These are phyloP conservation scores for Antennarius striatus DNA, from an alignment of 2,113 vertebrate genomes.

Conservation along the genomic window DNA sequence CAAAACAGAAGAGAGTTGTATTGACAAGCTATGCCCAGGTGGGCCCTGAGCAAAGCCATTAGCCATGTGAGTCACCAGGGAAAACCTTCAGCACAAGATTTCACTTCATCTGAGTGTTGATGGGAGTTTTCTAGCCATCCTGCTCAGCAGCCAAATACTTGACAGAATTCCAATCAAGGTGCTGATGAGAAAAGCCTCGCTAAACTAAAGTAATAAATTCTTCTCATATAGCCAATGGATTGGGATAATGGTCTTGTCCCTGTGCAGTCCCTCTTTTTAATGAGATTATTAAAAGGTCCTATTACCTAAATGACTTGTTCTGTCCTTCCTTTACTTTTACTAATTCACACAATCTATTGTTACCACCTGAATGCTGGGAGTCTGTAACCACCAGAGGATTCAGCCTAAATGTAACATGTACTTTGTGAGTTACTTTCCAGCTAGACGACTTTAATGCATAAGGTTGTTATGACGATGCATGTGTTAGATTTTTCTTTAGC, in stretches of 20 bases:
- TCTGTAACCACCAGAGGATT: constrained; percentile 37
- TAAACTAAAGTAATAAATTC: constrained; percentile 51
- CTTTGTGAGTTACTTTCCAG: too few relatives aligned
- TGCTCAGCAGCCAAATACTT: constrained; percentile 16
- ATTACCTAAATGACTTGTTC: constrained; percentile 52
- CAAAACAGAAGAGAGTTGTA: constrained; percentile 85
- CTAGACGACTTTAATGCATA: too few relatives aligned
- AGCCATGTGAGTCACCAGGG: constrained; percentile 78
- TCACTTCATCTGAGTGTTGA: constrained; percentile 84
- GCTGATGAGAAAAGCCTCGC: constrained; percentile 52
- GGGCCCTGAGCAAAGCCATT: constrained; percentile 81
- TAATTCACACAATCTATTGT: constrained; percentile 44
- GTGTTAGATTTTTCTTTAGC: too few relatives aligned
- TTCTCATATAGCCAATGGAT: constrained; percentile 19
- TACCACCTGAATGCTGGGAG: constrained; percentile 28
- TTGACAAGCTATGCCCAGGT: constrained; percentile 79
- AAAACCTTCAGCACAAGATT: constrained; percentile 79
- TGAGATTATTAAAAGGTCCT: constrained; percentile 56
- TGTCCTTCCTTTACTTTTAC: constrained; percentile 44
- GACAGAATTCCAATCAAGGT: constrained; percentile 45
- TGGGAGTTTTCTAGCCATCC: constrained; percentile 60
- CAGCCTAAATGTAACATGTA: not conserved
- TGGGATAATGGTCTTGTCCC: constrained; percentile 32
- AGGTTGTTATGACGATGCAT: too few relatives aligned
- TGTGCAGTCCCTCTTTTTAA: constrained; percentile 45